These are phyloP conservation scores for Patiria miniata DNA, from an alignment of 35 echinoderm and acorn worm species.

Conservation along the genomic window DNA sequence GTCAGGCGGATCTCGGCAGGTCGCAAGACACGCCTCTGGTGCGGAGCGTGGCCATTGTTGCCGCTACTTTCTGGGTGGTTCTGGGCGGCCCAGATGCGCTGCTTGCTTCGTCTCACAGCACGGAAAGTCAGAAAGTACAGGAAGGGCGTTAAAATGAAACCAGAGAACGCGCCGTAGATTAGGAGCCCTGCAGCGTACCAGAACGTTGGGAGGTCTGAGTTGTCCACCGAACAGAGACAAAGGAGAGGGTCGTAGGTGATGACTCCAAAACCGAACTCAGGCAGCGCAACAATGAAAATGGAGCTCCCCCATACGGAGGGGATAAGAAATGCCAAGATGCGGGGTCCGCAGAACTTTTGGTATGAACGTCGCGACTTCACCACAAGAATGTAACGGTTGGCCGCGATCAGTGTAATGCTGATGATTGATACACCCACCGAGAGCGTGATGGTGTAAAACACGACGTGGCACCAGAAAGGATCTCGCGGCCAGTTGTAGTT, in stretches of 20 bases:
- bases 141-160: conserved; percentile 37
- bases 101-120: conserved; percentile 17
- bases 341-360: conserved; percentile 2
- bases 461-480: conserved; percentile 16
- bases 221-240: conserved; percentile 29
- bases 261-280: neutral
- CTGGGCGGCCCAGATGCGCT: neutral
- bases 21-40: neutral
- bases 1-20: conserved; percentile 57
- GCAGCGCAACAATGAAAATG: conserved; percentile 20
- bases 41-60: too few species aligned
- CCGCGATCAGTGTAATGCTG: conserved; percentile 43
- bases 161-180: neutral
- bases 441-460: conserved; percentile 40
- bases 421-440: conserved; percentile 34
- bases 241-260: conserved; percentile 19
- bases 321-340: neutral
- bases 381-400: conserved; percentile 42
- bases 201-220: too few species aligned
- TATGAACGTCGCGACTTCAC: neutral
- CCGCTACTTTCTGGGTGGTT: too few species aligned
- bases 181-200: conserved; percentile 23
- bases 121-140: conserved; percentile 61
- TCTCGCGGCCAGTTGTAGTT: conserved; percentile 31
- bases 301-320: neutral